A percentile compares a stretch with the other conserved stretches of the same genome.
These are phyloP conservation scores for Melieria picta DNA, from an alignment of 2,888 invertebrate species.

Conservation along the genomic window DNA sequence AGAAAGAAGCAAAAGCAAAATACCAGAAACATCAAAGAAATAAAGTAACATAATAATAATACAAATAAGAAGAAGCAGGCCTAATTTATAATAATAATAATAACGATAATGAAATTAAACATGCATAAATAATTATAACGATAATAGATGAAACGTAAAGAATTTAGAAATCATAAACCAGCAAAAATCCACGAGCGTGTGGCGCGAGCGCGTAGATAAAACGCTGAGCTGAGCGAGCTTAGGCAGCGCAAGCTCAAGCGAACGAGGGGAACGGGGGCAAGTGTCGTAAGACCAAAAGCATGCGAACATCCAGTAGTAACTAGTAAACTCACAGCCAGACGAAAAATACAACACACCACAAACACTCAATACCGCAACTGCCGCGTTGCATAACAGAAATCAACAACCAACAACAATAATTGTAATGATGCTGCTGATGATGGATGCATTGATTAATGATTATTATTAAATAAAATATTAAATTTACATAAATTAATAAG, in stretches of 20 bases:
- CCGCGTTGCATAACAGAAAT: too few relatives aligned
- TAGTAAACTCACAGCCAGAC: conserved; percentile 9
- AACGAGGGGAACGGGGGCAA: too few relatives aligned
- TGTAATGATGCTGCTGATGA: too few relatives aligned
- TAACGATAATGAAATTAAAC: conserved; percentile 28
- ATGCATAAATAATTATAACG: conserved; percentile 23
- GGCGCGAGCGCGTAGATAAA: not conserved
- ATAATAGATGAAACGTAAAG: not conserved
- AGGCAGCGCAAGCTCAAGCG: too few relatives aligned
- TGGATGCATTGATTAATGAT: too few relatives aligned
- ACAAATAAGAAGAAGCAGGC: conserved; percentile 15
- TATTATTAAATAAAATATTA: conserved; percentile 55
- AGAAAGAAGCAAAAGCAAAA: conserved; percentile 39
- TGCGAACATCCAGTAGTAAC: too few relatives aligned
- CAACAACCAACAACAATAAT: too few relatives aligned
- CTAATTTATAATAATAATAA: conserved; percentile 31
- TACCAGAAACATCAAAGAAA: conserved; percentile 44
- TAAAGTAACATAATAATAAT: conserved; percentile 41
- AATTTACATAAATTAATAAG: conserved; percentile 51
- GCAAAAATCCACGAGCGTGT: not conserved
- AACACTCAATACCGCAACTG: too few relatives aligned
- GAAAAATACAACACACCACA: conserved; percentile 31
- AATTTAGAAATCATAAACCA: not conserved
- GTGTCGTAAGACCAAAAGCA: too few relatives aligned
- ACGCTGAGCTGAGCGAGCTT: too few relatives aligned